These are phyloP conservation scores for Zaprionus davidi DNA, from an alignment of 1,140 invertebrate species.

Conservation along the genomic window DNA sequence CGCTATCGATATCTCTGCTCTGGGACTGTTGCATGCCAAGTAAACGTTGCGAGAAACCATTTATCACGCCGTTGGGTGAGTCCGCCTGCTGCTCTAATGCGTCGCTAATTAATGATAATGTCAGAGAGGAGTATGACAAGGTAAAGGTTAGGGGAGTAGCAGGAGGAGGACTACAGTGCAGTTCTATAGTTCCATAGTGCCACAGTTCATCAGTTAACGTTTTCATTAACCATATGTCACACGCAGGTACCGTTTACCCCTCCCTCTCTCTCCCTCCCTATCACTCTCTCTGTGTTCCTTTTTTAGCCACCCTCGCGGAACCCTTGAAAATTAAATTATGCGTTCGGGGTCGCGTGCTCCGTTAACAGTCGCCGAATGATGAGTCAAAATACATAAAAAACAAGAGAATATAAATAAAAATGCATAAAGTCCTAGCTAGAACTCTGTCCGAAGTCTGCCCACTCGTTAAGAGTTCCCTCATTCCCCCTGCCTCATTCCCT, in stretches of 20 bases:
- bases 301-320: conserved; percentile 23
- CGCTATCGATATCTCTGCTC: background rate
- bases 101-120: conserved; percentile 79
- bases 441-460: conserved; percentile 3
- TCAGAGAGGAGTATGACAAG: conserved; percentile 48
- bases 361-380: conserved; percentile 62
- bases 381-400: conserved; percentile 75
- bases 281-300: conserved; percentile 16
- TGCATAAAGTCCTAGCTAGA: conserved; percentile 52
- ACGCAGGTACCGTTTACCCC: conserved; percentile 54
- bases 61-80: conserved; percentile 63
- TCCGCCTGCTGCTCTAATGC: conserved; percentile 20
- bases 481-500: background rate
- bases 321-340: conserved; percentile 80
- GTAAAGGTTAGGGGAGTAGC: background rate
- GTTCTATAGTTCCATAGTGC: conserved; percentile 22
- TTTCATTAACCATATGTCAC: conserved; percentile 82
- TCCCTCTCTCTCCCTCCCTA: conserved; percentile 4
- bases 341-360: conserved; percentile 71
- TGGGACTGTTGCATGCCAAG: conserved; percentile 67
- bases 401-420: conserved; percentile 40
- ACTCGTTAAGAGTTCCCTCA: background rate
- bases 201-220: conserved; percentile 76
- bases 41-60: conserved; percentile 62
- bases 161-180: background rate